Conservation (phyloP, 2,113 vertebrate genomes). For the Neodontobutis hainanensis region DNA sequence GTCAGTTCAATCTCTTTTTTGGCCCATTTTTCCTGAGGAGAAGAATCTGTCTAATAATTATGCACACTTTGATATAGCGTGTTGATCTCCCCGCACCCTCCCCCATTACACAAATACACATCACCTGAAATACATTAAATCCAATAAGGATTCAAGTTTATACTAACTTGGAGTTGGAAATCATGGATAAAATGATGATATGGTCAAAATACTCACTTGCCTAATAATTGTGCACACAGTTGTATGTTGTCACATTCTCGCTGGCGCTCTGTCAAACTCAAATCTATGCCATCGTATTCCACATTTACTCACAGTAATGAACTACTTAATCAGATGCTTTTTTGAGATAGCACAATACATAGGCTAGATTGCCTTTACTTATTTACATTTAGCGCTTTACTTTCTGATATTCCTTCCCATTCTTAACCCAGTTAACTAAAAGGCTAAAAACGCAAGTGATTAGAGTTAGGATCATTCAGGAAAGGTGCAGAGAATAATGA, state of each 20-base stretch:
- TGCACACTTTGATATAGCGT: no score
- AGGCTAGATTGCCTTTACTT: constrained; percentile 32
- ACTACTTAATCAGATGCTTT: constrained; percentile 54
- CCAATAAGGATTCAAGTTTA: no score
- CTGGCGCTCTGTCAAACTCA: constrained; percentile 50
- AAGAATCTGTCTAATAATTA: no score
- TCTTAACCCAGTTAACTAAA: constrained; percentile 64
- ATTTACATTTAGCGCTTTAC: constrained; percentile 65
- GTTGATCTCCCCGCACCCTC: no score
- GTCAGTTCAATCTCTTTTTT: no score
- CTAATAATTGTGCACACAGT: no score
- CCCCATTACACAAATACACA: no score
- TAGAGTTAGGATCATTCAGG: constrained; percentile 18
- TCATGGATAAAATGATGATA: no score
- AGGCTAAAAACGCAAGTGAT: constrained; percentile 48
- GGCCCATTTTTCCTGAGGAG: no score
- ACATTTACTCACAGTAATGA: constrained; percentile 53
- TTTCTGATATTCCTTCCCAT: constrained; percentile 64
- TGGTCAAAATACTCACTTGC: no score
- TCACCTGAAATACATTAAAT: no score
- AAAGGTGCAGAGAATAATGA: background rate
- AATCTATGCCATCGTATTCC: constrained; percentile 56
- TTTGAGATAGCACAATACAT: constrained; percentile 62
- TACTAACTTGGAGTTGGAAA: no score
- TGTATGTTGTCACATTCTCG: constrained; percentile 40